Evolutionary conservation across 2,113 vertebrate species (phyloP).

Genomic region (Mola mola): DNA sequence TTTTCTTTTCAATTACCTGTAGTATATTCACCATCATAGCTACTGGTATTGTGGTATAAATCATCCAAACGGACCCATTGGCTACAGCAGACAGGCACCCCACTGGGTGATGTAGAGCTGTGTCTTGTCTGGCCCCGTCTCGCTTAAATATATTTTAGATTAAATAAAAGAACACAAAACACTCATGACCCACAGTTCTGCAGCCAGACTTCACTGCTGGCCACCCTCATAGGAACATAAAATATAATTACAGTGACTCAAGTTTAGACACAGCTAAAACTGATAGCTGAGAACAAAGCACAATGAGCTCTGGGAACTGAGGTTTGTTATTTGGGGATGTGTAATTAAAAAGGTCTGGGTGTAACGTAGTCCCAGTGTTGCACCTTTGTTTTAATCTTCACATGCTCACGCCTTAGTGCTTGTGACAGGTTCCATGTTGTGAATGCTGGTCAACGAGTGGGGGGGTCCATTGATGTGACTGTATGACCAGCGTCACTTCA

Average conservation of each 20-base stretch:
- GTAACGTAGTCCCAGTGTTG: slow-evolving; percentile 11
- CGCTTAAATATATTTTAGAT: slow-evolving; percentile 77
- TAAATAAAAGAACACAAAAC: slow-evolving; percentile 71
- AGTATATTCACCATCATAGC: slow-evolving; percentile 75
- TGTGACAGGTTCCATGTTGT: slow-evolving; percentile 58
- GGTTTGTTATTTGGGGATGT: slow-evolving; percentile 56
- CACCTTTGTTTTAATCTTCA: slow-evolving; percentile 36
- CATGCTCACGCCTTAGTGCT: slow-evolving; percentile 26
- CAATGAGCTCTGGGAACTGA: slow-evolving; percentile 39
- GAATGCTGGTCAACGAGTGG: slow-evolving; percentile 35
- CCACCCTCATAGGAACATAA: slow-evolving; percentile 37
- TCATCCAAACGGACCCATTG: slow-evolving; percentile 48
- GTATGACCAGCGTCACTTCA: slow-evolving; percentile 52
- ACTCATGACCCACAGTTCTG: slow-evolving; percentile 65
- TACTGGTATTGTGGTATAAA: slow-evolving; percentile 54
- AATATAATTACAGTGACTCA: slow-evolving; percentile 68
- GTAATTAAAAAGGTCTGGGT: slow-evolving; percentile 55
- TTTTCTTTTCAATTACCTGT: slow-evolving; percentile 82
- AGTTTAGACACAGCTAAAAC: slow-evolving; percentile 50
- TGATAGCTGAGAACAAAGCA: slow-evolving; percentile 51
- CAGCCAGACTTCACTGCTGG: slow-evolving; percentile 43
- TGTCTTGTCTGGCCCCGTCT: slow-evolving; percentile 62
- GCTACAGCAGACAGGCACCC: slow-evolving; percentile 53
- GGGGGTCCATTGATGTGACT: slow-evolving; percentile 42
- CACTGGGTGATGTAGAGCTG: slow-evolving; percentile 66